Conservation (phyloP, 1,140 invertebrate species). For the Carposina sasakii region DNA sequence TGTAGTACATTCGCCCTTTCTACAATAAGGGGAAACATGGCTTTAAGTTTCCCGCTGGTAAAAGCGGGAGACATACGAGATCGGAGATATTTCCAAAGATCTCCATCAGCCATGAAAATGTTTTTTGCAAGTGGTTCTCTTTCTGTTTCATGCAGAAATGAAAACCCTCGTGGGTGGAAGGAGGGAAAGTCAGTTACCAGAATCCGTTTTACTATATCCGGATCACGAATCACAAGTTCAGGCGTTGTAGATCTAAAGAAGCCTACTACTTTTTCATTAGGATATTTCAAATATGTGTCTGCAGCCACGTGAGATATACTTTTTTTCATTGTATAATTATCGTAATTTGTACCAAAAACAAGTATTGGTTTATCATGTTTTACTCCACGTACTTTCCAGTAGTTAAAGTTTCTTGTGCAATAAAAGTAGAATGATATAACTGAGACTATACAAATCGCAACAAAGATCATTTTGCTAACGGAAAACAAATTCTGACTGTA, state of each 20-base stretch:
- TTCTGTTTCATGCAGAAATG: slow-evolving; percentile 12
- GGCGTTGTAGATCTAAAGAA: slow-evolving; percentile 40
- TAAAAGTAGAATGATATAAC: slow-evolving; percentile 18
- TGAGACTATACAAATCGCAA: too few relatives aligned
- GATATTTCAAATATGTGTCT: slow-evolving; percentile 42
- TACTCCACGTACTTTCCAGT: slow-evolving; percentile 54
- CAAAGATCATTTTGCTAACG: too few relatives aligned
- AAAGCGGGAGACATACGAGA: neutral
- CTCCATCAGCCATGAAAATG: neutral
- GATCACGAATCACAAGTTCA: slow-evolving; percentile 49
- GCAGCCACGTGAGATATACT: slow-evolving; percentile 44
- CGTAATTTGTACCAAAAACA: slow-evolving; percentile 40
- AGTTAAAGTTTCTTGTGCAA: slow-evolving; percentile 26
- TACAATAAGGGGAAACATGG: neutral
- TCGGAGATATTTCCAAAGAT: neutral
- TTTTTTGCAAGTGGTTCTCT: neutral
- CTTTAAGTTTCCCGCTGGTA: neutral
- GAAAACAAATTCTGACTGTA: too few relatives aligned
- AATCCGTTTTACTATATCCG: slow-evolving; percentile 68
- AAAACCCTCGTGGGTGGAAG: slow-evolving; percentile 69
- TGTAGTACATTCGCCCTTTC: slow-evolving; percentile 13
- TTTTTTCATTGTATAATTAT: slow-evolving; percentile 36
- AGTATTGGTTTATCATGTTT: slow-evolving; percentile 36
- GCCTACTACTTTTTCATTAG: slow-evolving; percentile 46
- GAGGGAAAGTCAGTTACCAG: slow-evolving; percentile 73